A percentile compares a stretch with the other conserved stretches of the same genome.
Conservation (phyloP, 2,888 invertebrate species). For the Perizoma flavofasciatum region DNA sequence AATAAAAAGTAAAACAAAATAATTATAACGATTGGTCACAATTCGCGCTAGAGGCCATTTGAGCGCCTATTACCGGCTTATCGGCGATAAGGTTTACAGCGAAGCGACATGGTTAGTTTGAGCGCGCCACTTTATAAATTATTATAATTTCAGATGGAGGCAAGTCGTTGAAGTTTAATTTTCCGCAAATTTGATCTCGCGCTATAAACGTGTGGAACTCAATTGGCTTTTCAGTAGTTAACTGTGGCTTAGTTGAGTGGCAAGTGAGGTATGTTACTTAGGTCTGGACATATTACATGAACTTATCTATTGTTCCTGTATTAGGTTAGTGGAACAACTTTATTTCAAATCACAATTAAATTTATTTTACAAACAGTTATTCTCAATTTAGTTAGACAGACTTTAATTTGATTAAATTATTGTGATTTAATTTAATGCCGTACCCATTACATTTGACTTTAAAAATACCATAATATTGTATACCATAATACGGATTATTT, state of each 20-base stretch:
- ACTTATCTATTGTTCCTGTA: neutral
- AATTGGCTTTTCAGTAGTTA: slow-evolving; percentile 28
- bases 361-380: too few relatives aligned
- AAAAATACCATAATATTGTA: too few relatives aligned
- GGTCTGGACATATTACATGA: neutral
- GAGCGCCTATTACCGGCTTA: slow-evolving; percentile 70
- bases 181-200: slow-evolving; percentile 80
- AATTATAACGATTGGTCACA: slow-evolving; percentile 74
- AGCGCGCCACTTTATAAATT: slow-evolving; percentile 75
- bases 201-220: slow-evolving; percentile 60
- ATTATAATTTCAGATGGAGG: slow-evolving; percentile 72
- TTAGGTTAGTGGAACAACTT: too few relatives aligned
- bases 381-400: too few relatives aligned
- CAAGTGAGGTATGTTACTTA: slow-evolving; percentile 9
- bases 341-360: too few relatives aligned
- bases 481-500: too few relatives aligned
- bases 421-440: too few relatives aligned
- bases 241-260: slow-evolving; percentile 22
- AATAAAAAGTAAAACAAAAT: slow-evolving; percentile 55
- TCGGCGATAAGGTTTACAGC: slow-evolving; percentile 77
- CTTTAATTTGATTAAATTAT: too few relatives aligned
- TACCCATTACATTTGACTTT: too few relatives aligned
- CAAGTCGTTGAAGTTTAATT: slow-evolving; percentile 73
- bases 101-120: slow-evolving; percentile 79
- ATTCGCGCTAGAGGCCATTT: slow-evolving; percentile 69